A percentile compares a stretch with the other conserved stretches of the same genome.
Conservation (phyloP, 2,888 invertebrate genomes). For the Acronicta aceris region DNA sequence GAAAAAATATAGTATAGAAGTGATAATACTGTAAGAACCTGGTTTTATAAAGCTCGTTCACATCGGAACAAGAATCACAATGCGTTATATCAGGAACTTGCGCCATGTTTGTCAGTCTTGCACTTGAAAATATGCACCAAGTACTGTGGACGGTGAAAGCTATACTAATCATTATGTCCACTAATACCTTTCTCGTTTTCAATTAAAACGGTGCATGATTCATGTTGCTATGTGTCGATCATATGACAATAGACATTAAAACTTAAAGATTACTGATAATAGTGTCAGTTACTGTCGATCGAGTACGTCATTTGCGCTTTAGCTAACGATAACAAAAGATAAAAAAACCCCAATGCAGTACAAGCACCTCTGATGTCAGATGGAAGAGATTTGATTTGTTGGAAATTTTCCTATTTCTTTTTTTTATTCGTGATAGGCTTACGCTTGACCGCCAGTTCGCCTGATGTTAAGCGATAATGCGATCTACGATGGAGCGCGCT, state of each 20-base stretch:
- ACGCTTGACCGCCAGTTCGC: too few species aligned
- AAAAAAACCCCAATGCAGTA: constrained; percentile 7
- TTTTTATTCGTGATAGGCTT: too few species aligned
- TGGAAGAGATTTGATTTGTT: background rate
- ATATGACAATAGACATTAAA: constrained; percentile 29
- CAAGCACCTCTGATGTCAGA: background rate
- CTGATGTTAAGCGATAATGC: too few species aligned
- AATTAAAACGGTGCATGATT: background rate
- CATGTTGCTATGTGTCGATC: background rate
- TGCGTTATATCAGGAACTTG: constrained; percentile 10
- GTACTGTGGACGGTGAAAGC: background rate
- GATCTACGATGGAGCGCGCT: too few species aligned
- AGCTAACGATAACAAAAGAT: constrained; percentile 11
- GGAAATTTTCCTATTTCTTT: background rate
- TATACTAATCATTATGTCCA: background rate
- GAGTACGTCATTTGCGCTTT: constrained; percentile 9
- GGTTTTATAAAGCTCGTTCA: background rate
- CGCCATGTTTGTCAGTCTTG: constrained; percentile 7
- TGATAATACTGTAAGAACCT: background rate
- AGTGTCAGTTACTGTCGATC: constrained; percentile 15
- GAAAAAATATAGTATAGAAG: background rate
- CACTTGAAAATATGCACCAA: constrained; percentile 4
- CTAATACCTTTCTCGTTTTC: constrained; percentile 20
- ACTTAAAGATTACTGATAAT: constrained; percentile 20
- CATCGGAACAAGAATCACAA: background rate